Evolutionary conservation across 2,113 vertebrate species (phyloP).

Genomic region (Chrysochloris asiatica): DNA sequence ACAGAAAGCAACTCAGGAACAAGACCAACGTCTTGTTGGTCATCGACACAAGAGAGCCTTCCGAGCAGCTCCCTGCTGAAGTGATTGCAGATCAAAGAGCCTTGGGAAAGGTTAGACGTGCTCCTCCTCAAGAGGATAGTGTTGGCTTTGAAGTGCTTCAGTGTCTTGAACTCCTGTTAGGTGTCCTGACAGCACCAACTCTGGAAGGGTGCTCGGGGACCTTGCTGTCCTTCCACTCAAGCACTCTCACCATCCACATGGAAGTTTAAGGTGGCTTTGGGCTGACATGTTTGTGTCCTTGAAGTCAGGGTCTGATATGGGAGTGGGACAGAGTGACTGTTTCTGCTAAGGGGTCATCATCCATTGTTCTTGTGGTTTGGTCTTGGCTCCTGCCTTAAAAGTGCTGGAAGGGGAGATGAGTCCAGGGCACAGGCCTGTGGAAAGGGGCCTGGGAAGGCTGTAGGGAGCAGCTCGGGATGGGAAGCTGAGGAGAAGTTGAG

Average conservation of each 20-base stretch:
- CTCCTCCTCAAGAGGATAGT: neutral
- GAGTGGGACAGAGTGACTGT: neutral
- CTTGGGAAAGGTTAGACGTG: neutral
- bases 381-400: neutral
- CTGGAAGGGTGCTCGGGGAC: neutral
- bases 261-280: neutral
- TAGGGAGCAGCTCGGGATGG: accelerated
- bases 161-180: too few species aligned
- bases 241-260: neutral
- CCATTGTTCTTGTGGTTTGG: neutral
- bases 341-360: neutral
- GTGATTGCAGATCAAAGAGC: neutral
- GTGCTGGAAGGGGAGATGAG: neutral
- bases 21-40: neutral
- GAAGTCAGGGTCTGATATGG: neutral
- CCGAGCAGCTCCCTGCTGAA: neutral
- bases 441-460: neutral
- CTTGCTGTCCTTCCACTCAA: neutral
- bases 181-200: neutral
- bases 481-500: neutral
- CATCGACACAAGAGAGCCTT: neutral
- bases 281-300: neutral
- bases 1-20: too few species aligned
- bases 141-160: neutral
- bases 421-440: neutral